phyloP scores from a whole-genome alignment of 2,113 vertebrate species.

The Origma solitaria region DNA sequence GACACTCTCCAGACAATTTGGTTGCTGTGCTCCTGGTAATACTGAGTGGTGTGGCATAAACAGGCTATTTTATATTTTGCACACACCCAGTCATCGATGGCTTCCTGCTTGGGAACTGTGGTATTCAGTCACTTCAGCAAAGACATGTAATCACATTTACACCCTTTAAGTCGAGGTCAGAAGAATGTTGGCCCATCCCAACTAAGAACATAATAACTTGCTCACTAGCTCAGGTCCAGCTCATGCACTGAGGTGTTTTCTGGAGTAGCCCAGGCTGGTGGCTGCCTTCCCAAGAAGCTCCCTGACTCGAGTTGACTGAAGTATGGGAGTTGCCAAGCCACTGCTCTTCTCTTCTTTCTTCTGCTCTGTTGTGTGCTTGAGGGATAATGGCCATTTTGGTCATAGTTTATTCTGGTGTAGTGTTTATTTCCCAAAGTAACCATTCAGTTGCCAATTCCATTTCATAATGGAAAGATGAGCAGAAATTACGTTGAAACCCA shows the following conservation, averaged over 20 bases:
- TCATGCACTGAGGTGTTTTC: background rate
- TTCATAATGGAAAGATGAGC: background rate
- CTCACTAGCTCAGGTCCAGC: background rate
- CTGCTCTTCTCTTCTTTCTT: background rate
- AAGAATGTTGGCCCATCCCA: background rate
- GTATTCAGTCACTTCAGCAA: background rate
- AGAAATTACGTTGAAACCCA: background rate
- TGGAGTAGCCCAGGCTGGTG: background rate
- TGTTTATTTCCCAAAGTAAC: background rate
- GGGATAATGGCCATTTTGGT: background rate
- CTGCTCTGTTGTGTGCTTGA: background rate
- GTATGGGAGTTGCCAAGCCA: background rate
- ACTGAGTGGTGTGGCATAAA: background rate
- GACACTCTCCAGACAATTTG: background rate
- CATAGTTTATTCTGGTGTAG: background rate
- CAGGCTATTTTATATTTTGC: background rate
- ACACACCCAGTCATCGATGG: background rate
- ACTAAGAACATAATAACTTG: background rate
- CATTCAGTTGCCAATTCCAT: background rate
- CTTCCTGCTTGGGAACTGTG: conserved; percentile 27
- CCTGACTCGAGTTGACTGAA: background rate
- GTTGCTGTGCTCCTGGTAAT: background rate
- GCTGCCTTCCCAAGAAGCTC: background rate
- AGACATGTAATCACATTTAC: background rate
- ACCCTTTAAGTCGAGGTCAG: background rate